These are phyloP conservation scores for Aphaenogaster ashmeadi DNA, from an alignment of 1,140 invertebrate genomes.

Conservation along the genomic window DNA sequence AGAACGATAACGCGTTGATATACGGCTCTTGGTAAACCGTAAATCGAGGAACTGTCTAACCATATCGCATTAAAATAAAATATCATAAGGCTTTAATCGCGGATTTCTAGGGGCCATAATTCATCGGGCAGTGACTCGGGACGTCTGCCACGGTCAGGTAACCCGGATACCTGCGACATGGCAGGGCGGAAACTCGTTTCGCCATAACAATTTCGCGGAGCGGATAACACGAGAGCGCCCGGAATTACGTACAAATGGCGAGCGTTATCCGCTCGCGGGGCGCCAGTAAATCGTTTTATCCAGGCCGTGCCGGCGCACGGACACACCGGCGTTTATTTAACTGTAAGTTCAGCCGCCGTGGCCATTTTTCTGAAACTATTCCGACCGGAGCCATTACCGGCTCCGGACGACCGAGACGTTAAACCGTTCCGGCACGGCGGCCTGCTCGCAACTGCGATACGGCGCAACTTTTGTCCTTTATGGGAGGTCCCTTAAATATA, in stretches of 20 bases:
- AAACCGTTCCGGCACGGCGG: constrained; percentile 75
- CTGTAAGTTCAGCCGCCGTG: constrained; percentile 76
- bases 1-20: neutral
- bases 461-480: constrained; percentile 82
- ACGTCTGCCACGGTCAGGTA: constrained; percentile 31
- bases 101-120: constrained; percentile 7
- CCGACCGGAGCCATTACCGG: constrained; percentile 80
- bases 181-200: constrained; percentile 62
- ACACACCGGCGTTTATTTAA: constrained; percentile 79
- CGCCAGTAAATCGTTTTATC: constrained; percentile 83
- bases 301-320: constrained; percentile 65
- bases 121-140: constrained; percentile 27
- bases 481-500: constrained; percentile 71
- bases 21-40: neutral
- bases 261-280: constrained; percentile 79
- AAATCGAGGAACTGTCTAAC: neutral
- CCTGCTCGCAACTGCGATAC: constrained; percentile 70
- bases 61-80: neutral
- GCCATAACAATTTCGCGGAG: constrained; percentile 74
- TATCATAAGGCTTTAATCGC: constrained; percentile 17
- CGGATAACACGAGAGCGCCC: constrained; percentile 72
- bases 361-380: constrained; percentile 84
- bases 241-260: constrained; percentile 83
- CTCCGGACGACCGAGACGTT: constrained; percentile 76
- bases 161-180: constrained; percentile 31